Evolutionary conservation across 2,797 vertebrate genomes (phyloP).

Genomic region (Pipistrellus pipistrellus): DNA sequence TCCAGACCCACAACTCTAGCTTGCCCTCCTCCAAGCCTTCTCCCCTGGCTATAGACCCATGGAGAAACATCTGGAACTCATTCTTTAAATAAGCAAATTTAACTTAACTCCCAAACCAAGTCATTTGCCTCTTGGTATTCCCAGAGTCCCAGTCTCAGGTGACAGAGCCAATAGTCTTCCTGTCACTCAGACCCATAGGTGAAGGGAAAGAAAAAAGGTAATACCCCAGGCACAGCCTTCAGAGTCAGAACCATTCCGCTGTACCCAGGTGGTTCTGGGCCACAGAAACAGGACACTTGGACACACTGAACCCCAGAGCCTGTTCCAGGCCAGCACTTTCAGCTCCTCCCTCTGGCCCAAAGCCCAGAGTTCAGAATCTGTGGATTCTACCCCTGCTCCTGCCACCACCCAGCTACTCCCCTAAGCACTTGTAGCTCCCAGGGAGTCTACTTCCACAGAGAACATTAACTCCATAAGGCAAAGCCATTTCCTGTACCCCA

Average conservation of each 20-base stretch:
- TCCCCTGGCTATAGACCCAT: neutral
- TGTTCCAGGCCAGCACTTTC: no score
- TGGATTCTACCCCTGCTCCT: neutral
- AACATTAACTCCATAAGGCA: neutral
- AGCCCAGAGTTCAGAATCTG: neutral
- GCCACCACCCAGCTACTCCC: neutral
- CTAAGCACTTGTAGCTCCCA: neutral
- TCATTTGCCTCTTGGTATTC: neutral
- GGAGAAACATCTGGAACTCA: neutral
- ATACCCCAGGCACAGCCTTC: neutral
- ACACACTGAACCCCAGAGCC: neutral
- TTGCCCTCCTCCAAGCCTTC: neutral
- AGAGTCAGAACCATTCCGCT: neutral
- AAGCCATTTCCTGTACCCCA: neutral
- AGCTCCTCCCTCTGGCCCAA: neutral
- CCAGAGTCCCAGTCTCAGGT: neutral
- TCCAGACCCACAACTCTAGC: neutral
- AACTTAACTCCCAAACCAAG: neutral
- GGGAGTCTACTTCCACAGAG: neutral
- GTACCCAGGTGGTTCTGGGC: neutral
- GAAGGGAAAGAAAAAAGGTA: neutral
- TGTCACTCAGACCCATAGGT: neutral
- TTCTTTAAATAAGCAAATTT: neutral
- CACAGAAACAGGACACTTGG: neutral
- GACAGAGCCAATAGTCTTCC: neutral